Base-by-base conservation (phyloP, 2,113 vertebrate genomes). In the Sturnus vulgaris region DNA sequence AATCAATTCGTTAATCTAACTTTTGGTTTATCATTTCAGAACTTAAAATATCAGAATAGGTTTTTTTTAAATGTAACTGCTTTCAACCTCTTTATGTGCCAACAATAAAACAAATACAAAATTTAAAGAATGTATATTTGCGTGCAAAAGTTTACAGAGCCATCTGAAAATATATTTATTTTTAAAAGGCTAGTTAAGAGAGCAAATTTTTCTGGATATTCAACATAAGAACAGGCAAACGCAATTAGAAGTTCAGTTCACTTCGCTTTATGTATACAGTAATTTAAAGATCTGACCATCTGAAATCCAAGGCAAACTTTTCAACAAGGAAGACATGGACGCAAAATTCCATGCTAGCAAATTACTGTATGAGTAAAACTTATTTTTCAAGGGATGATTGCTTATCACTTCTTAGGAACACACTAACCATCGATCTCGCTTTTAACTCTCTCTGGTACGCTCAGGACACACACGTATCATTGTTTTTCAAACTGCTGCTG, bases 221-320 rank as follows among this genome's bases (percentile, higher is more conserved):
- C 53, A 42, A 46, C 31, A 22, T 0, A 85, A 52, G 18, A 55
- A 50, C 1, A 25, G 10, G 5, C 35, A 92, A 79, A 81, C 4
- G 7, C 27, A 55, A 39, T 44, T 14, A 39, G 11, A 16, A 57
- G 19, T 69, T 52, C 55, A 46, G 15, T 12, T 79, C 20, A 35
- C 37, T 78, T 44, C 9, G 10, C 1, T 79, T 53, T 77, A n/a
- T 0, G 0, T 21, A 53, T 42, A 23, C 18, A 24, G 59, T 1
- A 61, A n/a, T 49, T 37, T 53, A 46, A 75, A 39, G 12, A 55
- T 8, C 7, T 15, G 53, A 57, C 31, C 4, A 47, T 42, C 50
- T 35, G 12, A 71, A 88, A 73, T 42, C 28, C 39, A 42, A 63
- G 12, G 31, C 33, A 7, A 93, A n/a, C 30, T 77, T 53, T 60